These are phyloP conservation scores for Meteorus cinctellus DNA, from an alignment of 2,888 invertebrate genomes.

Conservation along the genomic window DNA sequence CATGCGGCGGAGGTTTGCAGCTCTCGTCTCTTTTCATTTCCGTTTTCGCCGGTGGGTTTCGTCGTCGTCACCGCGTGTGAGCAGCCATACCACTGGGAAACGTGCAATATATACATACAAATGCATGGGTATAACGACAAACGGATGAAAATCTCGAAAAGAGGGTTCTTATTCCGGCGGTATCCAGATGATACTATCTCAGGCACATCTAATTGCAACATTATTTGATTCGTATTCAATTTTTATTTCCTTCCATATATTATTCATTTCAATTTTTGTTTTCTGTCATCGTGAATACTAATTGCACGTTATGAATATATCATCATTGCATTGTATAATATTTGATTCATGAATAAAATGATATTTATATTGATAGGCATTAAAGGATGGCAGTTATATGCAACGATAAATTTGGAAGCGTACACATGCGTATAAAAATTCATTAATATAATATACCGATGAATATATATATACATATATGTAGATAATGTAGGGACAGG, in stretches of 20 bases:
- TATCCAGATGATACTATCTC: not conserved
- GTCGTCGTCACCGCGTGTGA: conserved; percentile 8
- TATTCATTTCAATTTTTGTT: not conserved
- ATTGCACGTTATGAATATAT: not conserved
- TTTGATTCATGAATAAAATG: not conserved
- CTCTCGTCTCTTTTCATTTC: conserved; percentile 32
- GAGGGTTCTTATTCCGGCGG: not conserved
- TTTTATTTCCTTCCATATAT: not conserved
- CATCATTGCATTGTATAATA: not conserved
- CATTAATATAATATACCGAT: not conserved
- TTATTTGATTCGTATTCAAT: not conserved
- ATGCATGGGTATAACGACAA: conserved; percentile 4
- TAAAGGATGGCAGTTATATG: too few species aligned
- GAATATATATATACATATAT: not conserved
- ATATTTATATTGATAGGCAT: conserved; percentile 6
- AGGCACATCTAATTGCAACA: not conserved
- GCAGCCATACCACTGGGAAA: not conserved
- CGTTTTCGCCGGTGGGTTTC: conserved; percentile 16
- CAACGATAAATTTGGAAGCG: too few species aligned
- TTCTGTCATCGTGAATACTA: not conserved
- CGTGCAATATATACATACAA: not conserved
- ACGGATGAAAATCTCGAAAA: not conserved
- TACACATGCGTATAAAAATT: not conserved
- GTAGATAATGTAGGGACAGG: not conserved
- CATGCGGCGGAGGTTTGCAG: conserved; percentile 22